These are phyloP conservation scores for Cardiocondyla obscurior DNA, from an alignment of 1,140 invertebrate genomes.

Conservation along the genomic window DNA sequence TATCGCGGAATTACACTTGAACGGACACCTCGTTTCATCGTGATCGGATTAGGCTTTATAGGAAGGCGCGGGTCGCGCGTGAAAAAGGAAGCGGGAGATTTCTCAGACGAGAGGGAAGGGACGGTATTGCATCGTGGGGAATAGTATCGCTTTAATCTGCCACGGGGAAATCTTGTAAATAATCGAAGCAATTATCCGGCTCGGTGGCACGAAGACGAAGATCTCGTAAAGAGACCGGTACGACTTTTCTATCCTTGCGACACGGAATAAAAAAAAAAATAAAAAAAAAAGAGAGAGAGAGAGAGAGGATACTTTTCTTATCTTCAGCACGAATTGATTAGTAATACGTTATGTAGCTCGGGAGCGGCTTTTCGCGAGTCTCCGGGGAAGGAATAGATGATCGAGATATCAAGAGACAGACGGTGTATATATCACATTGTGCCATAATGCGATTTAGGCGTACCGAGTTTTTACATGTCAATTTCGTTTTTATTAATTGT, in stretches of 20 bases:
- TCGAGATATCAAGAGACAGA: neutral
- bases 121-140: conserved; percentile 27
- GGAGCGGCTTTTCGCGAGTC: neutral
- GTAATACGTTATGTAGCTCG: conserved; percentile 35
- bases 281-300: no score
- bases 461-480: no score
- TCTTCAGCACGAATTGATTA: conserved; percentile 54
- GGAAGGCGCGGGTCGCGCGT: conserved; percentile 25
- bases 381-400: neutral
- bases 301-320: neutral
- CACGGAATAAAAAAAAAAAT: conserved; percentile 29
- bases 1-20: conserved; percentile 73
- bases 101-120: conserved; percentile 34
- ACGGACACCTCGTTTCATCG: conserved; percentile 68
- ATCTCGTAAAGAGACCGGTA: conserved; percentile 16
- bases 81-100: conserved; percentile 48
- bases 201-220: conserved; percentile 29
- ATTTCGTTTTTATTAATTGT: no score
- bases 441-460: no score
- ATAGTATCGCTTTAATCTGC: conserved; percentile 60
- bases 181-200: conserved; percentile 67
- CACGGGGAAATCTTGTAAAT: conserved; percentile 67
- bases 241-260: neutral
- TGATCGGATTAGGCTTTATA: conserved; percentile 71
- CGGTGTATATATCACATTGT: no score